These are phyloP conservation scores for Pithys albifrons DNA, from an alignment of 2,113 vertebrate species.

Conservation along the genomic window DNA sequence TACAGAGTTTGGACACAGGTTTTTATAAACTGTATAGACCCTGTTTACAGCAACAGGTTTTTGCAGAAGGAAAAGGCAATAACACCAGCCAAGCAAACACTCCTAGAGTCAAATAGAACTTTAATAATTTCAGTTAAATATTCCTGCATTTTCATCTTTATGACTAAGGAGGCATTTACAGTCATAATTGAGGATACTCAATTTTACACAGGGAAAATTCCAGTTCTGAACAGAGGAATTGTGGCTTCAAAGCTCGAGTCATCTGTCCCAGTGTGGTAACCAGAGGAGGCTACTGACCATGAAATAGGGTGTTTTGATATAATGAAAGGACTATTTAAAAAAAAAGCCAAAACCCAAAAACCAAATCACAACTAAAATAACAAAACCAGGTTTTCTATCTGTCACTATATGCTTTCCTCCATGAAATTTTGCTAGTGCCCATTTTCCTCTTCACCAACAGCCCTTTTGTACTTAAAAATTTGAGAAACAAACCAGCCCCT, in stretches of 20 bases:
- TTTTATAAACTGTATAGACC: background rate
- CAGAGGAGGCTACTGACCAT: background rate
- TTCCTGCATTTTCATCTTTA: background rate
- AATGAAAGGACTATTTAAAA: background rate
- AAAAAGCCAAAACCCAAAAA: rapidly evolving
- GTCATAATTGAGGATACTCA: background rate
- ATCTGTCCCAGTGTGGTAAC: background rate
- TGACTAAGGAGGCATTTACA: background rate
- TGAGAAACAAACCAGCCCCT: background rate
- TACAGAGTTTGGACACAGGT: background rate
- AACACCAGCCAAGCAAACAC: background rate
- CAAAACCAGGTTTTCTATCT: background rate
- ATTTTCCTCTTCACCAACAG: background rate
- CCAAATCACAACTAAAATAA: background rate
- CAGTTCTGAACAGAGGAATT: background rate
- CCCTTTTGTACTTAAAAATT: background rate
- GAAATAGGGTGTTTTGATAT: background rate
- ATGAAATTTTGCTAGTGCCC: background rate
- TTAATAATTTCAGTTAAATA: background rate
- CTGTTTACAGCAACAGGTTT: background rate
- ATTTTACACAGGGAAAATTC: background rate
- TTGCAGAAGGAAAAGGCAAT: background rate
- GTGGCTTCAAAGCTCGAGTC: background rate
- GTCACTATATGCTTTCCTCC: background rate
- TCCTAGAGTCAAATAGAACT: background rate